Evolutionary conservation across 2,888 invertebrate species (phyloP).

Genomic region (Rotaria macrura): DNA sequence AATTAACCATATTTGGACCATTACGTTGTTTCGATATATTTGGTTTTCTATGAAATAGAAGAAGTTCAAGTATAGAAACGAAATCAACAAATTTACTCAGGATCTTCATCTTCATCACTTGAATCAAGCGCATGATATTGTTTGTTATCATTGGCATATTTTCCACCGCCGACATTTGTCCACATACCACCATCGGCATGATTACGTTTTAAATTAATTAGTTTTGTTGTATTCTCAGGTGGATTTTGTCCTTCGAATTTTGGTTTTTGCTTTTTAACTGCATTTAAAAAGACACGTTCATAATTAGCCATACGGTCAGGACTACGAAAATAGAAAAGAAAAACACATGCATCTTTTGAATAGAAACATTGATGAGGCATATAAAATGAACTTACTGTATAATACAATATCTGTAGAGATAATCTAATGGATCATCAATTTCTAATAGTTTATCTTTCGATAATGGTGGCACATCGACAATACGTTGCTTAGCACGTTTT

Average conservation of each 20-base stretch:
- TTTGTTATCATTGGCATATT: not conserved
- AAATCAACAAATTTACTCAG: not conserved
- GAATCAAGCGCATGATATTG: not conserved
- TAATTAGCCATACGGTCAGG: constrained; percentile 45
- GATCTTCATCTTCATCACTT: not conserved
- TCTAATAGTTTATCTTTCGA: constrained; percentile 40
- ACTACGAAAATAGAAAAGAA: constrained; percentile 36
- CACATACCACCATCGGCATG: not conserved
- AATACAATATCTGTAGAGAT: constrained; percentile 37
- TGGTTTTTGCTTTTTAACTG: not conserved
- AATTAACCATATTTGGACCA: not conserved
- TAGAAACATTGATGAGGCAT: constrained; percentile 42
- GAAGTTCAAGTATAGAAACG: not conserved
- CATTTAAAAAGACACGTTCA: constrained; percentile 40
- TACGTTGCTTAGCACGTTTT: constrained; percentile 6
- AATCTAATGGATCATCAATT: constrained; percentile 44
- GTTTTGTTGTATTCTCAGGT: not conserved
- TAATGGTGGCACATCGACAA: constrained; percentile 16
- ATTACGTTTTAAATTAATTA: not conserved
- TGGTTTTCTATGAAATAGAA: not conserved
- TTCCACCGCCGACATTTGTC: not conserved
- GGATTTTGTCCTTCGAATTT: not conserved
- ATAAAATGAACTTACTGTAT: constrained; percentile 16
- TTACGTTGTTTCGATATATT: not conserved
- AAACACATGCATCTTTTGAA: no score